A percentile compares a stretch with the other conserved stretches of the same genome.
These are phyloP conservation scores for Calameuta pallipes DNA, from an alignment of 2,888 invertebrate genomes.

Conservation along the genomic window DNA sequence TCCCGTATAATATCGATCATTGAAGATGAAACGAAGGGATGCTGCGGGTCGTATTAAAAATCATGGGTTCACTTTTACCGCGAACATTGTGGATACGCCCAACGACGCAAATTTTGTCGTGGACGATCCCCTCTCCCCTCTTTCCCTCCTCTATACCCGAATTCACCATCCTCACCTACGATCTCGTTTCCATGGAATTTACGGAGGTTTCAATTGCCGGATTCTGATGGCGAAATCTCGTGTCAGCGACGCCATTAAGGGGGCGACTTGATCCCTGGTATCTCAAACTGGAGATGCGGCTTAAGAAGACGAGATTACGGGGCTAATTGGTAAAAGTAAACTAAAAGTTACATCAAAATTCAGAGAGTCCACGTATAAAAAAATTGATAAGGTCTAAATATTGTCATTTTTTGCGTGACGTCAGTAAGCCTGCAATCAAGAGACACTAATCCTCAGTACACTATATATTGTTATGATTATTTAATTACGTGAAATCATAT, in stretches of 20 bases:
- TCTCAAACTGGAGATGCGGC: not conserved
- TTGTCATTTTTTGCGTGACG: not conserved
- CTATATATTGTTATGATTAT: not conserved
- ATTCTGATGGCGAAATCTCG: not conserved
- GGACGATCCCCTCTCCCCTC: too few relatives aligned
- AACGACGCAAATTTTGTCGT: not conserved
- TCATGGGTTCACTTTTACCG: not conserved
- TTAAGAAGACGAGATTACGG: not conserved
- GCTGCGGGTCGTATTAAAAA: not conserved
- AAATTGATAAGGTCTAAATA: not conserved
- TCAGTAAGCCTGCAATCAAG: not conserved
- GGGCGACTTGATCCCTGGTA: not conserved
- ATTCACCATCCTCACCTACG: not conserved
- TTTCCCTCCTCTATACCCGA: too few relatives aligned
- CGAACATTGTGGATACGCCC: not conserved
- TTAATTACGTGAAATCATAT: not conserved
- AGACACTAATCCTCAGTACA: not conserved
- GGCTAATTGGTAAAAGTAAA: not conserved
- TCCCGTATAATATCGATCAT: not conserved
- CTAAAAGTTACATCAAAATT: not conserved
- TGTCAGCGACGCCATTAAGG: not conserved
- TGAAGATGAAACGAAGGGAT: not conserved
- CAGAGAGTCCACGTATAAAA: not conserved
- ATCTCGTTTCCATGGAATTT: not conserved
- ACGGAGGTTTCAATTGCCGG: not conserved